Percentiles rank a stretch among this genome's conserved stretches.
Evolutionary conservation across 2,888 invertebrate genomes (phyloP).

Genomic region (Drosophila borealis): DNA sequence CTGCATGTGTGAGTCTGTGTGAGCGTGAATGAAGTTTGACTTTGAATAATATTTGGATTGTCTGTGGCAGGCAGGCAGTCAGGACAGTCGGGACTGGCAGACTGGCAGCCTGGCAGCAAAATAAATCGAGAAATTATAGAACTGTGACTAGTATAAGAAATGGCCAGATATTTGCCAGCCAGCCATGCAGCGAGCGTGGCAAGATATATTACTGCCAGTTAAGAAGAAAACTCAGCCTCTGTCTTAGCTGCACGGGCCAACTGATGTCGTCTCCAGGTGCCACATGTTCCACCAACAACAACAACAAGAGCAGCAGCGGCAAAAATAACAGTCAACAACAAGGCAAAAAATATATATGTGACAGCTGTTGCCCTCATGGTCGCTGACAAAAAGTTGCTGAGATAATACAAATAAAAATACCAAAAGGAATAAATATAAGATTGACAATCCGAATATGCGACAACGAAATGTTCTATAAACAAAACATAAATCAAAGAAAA

Average conservation of each 20-base stretch:
- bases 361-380: slow-evolving; percentile 70
- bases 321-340: slow-evolving; percentile 42
- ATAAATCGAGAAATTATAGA: slow-evolving; percentile 81
- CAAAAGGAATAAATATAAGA: slow-evolving; percentile 34
- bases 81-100: slow-evolving; percentile 42
- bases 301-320: slow-evolving; percentile 31
- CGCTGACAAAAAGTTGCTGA: slow-evolving; percentile 42
- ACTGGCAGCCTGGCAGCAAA: slow-evolving; percentile 48
- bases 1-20: slow-evolving; percentile 48
- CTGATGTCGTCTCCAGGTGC: slow-evolving; percentile 67
- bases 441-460: slow-evolving; percentile 50
- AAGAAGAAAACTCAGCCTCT: slow-evolving; percentile 46
- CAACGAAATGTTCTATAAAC: slow-evolving; percentile 42
- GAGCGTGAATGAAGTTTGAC: slow-evolving; percentile 80
- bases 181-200: slow-evolving; percentile 61
- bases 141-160: slow-evolving; percentile 81
- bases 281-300: slow-evolving; percentile 61
- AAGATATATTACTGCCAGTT: slow-evolving; percentile 75
- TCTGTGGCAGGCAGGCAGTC: slow-evolving; percentile 73
- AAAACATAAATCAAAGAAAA: slow-evolving; percentile 28
- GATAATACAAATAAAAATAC: slow-evolving; percentile 64
- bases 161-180: slow-evolving; percentile 72
- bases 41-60: slow-evolving; percentile 81
- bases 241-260: slow-evolving; percentile 29
- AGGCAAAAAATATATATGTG: slow-evolving; percentile 43